Base-by-base conservation (phyloP, 2,113 vertebrate genomes). In the Dipodomys spectabilis region DNA sequence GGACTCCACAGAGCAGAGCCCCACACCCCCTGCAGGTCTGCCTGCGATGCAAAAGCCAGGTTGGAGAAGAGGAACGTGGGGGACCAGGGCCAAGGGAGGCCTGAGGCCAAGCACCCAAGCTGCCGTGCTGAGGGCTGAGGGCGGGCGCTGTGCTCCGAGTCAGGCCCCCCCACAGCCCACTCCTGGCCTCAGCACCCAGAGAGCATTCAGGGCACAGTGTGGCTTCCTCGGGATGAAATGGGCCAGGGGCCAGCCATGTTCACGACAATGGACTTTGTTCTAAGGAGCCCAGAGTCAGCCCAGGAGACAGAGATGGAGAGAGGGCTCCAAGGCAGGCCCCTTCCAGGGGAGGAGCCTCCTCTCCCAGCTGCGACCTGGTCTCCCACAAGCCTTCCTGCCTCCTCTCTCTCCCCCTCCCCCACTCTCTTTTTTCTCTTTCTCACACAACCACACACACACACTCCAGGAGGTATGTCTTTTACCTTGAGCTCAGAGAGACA, bases 401-500 rank as follows among this genome's bases (percentile, higher is more conserved):
- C 3, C 35, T 18, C 20, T 71, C 71, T 74, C 60, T 23, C 35
- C 30, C 45, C 25, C 13, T 2, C 39, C 10, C 60, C 2, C 45
- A 18, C 23, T 67, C 71, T 74, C 18, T 62, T 27, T 45, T 10
- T 77, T 74, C 18, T 62, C 30, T 45, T 10, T 77, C 44, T 77
- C 87, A 57, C 53, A 57, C 53, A 57, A 11, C 12, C 53, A 57
- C 53, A 57, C 53, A 57, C 53, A 57, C 53, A 57, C 15, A 2
- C 12, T 44, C 60, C 35, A 3, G 27, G 45, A 22, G 5, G 28
- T 64, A 45, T 67, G 49, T 92, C 71, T 80, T 85, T 72, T 84
- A 90, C 93, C 60, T 22, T 78, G 91, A 94, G 88, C 82, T 23
- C 22, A 18, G 92, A 86, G 88, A 92, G 91, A 81, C 77, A 57